Percentiles rank a stretch among this genome's conserved stretches.
These are phyloP conservation scores for Euzophera pinguis DNA, from an alignment of 2,888 invertebrate genomes.

Conservation along the genomic window DNA sequence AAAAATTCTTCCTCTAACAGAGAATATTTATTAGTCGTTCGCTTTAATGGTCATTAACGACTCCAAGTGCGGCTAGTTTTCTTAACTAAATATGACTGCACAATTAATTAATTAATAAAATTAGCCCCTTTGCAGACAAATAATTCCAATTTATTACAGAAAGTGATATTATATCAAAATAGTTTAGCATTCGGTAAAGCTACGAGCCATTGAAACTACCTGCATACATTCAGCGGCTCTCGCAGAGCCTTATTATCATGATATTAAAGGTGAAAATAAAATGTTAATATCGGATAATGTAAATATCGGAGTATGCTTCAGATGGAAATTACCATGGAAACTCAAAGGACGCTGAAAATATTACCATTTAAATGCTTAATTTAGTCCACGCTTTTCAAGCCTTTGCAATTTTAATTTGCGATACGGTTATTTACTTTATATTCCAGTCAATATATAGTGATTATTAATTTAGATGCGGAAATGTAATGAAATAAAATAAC, in stretches of 20 bases:
- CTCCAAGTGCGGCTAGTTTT: no score
- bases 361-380: conserved; percentile 13
- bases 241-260: conserved; percentile 55
- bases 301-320: conserved; percentile 58
- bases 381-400: neutral
- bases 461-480: no score
- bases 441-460: no score
- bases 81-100: no score
- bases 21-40: no score
- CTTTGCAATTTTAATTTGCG: neutral
- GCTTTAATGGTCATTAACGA: no score
- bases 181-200: conserved; percentile 24
- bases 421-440: neutral
- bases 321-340: conserved; percentile 59
- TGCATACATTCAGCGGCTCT: conserved; percentile 33
- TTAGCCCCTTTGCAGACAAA: no score
- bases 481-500: no score
- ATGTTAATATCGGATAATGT: conserved; percentile 56
- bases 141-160: no score
- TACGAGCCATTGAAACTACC: conserved; percentile 51
- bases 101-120: no score
- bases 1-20: no score
- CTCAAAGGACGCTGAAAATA: conserved; percentile 34
- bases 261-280: conserved; percentile 65
- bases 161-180: no score